Evolutionary conservation across 2,888 invertebrate species (phyloP).

Genomic region (Biston betularia): DNA sequence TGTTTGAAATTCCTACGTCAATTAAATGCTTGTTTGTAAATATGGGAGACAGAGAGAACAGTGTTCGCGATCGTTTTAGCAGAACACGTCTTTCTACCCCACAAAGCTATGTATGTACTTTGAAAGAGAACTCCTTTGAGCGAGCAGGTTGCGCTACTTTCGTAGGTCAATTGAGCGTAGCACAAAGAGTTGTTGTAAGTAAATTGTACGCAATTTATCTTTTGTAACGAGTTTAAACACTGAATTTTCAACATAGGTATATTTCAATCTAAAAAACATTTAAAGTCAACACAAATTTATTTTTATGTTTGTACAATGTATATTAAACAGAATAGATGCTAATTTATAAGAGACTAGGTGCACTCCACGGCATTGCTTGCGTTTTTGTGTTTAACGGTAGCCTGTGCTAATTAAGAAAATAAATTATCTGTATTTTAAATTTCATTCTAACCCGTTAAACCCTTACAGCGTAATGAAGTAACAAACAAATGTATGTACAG

Average conservation of each 20-base stretch:
- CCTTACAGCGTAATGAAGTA: no score
- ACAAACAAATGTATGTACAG: no score
- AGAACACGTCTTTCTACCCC: conserved; percentile 63
- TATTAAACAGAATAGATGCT: no score
- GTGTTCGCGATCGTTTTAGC: conserved; percentile 66
- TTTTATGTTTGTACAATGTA: no score
- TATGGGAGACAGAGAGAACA: conserved; percentile 65
- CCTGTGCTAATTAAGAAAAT: no score
- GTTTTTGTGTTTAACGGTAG: no score
- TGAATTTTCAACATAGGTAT: conserved; percentile 7
- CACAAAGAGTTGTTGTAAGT: conserved; percentile 39
- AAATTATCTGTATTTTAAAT: no score
- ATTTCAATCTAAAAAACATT: conserved; percentile 6
- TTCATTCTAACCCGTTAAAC: no score
- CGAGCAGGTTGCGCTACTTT: conserved; percentile 41
- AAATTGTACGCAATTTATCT: conserved; percentile 41
- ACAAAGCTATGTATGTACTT: conserved; percentile 50
- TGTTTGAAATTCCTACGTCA: conserved; percentile 80
- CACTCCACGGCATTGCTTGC: no score
- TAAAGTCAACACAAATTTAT: no score
- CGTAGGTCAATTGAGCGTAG: conserved; percentile 50
- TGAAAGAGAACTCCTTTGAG: conserved; percentile 62
- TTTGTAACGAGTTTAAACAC: conserved; percentile 25
- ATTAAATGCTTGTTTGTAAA: conserved; percentile 81
- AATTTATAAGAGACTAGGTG: no score